These are phyloP conservation scores for Diarsia brunnea DNA, from an alignment of 2,888 invertebrate species.

Conservation along the genomic window DNA sequence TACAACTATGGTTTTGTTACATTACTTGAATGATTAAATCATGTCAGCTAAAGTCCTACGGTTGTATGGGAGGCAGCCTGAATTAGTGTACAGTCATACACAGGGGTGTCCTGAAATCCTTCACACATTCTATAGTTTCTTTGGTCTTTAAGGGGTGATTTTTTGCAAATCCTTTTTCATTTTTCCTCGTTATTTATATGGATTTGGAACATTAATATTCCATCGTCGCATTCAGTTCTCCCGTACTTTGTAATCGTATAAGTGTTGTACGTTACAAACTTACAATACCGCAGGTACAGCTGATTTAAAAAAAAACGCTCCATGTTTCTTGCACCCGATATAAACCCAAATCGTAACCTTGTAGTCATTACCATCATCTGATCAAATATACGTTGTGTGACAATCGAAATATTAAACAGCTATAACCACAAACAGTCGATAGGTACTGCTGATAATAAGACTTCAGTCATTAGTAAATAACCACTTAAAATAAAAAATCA, in stretches of 20 bases:
- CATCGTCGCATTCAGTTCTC: background rate
- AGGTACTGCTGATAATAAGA: background rate
- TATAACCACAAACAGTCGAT: background rate
- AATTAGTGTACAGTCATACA: too few relatives aligned
- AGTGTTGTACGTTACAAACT: background rate
- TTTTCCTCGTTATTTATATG: background rate
- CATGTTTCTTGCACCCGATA: too few relatives aligned
- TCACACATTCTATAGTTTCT: background rate
- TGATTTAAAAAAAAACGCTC: background rate
- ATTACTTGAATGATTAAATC: background rate
- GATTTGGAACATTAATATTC: background rate
- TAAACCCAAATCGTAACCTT: background rate
- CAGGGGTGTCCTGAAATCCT: background rate
- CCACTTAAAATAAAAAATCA: background rate
- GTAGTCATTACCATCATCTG: background rate
- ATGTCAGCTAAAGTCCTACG: background rate
- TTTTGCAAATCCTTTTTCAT: background rate
- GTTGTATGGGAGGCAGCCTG: background rate
- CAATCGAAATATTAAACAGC: background rate
- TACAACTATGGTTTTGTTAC: too few relatives aligned
- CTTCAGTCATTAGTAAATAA: background rate
- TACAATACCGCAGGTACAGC: background rate
- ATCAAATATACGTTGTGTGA: slow-evolving; percentile 1
- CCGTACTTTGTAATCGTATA: background rate
- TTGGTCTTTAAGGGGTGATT: background rate